Evolutionary conservation across 35 echinoderm and acorn worm species (phyloP), one percentile per base, ranked within the genome.

Genomic region (Apostichopus japonicus): DNA sequence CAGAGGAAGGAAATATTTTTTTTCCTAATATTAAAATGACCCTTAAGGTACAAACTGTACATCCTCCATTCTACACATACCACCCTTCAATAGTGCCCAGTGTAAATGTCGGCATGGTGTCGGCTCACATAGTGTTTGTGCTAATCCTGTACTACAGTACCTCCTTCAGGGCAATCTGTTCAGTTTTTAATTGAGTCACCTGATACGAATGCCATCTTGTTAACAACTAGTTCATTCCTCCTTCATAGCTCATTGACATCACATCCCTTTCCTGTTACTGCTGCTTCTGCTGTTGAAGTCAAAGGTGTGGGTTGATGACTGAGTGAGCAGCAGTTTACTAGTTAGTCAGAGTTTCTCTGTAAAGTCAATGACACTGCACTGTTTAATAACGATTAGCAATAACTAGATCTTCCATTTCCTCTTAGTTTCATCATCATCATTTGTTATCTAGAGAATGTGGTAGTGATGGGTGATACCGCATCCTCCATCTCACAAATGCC

Each of bases 131-230:
- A 65, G 59, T 89, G 86, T 33, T 17, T 89, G 23, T 54, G 54
- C 55, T 58, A 84, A 55, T 58, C 56, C 54, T 58, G 54, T 55
- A 8, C 54, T n/a, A 44, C 33, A 44, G 33, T 44, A 44, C 24
- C 8, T 15, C 14, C 21, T 27, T 58, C 19, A 65, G 56, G 27
- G 61, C 24, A 10, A 13, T 13, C 10, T 23, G 17, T 63, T 88
- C 27, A 89, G 59, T 72, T 89, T 65, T 23, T 15, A 61, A 72
- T 89, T 89, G 86, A 89, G 86, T 89, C 86, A 89, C 63, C 86
- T 89, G 86, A 65, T 89, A 63, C 19, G 59, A 72, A 89, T 89
- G 25, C 56, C 57, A 51, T 53, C 5, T 72, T 52, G 63, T 89
- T 67, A 65, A 52, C 62, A 65, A 63, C 86, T 89, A 23, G 86